Conservation (phyloP, 2,797 vertebrate species). For the Crocidura indochinensis region DNA sequence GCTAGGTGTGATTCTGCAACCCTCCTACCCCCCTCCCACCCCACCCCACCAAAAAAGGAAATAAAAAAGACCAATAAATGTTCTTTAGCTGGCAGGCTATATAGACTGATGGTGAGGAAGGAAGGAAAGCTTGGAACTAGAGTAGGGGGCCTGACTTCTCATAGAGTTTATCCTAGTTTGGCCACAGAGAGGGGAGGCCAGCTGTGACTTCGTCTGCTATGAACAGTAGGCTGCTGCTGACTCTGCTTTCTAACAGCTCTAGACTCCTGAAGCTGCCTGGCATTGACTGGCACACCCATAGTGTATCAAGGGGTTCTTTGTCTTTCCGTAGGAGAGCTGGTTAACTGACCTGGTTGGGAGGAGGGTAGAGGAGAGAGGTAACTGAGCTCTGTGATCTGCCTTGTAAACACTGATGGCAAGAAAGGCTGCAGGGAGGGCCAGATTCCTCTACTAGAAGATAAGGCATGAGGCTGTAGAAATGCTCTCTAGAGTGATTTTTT, state of each 20-base stretch:
- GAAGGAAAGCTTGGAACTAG: background rate
- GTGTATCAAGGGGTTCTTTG: slow-evolving; percentile 73
- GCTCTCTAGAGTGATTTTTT: slow-evolving; percentile 1
- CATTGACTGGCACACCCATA: slow-evolving; percentile 45
- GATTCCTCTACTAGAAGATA: background rate
- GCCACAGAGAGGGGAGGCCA: background rate
- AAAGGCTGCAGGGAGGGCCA: slow-evolving; percentile 38
- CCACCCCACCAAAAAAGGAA: too few relatives aligned
- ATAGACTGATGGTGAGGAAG: background rate
- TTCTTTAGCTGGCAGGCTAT: background rate
- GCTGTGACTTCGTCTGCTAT: slow-evolving; percentile 6
- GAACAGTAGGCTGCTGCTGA: slow-evolving; percentile 37
- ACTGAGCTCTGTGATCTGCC: slow-evolving; percentile 61
- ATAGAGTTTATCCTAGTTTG: background rate
- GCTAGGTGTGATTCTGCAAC: too few relatives aligned
- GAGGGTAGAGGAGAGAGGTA: slow-evolving; percentile 15
- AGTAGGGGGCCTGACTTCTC: background rate
- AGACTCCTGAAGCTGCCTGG: slow-evolving; percentile 62
- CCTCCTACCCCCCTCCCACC: too few relatives aligned
- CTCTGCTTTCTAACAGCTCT: slow-evolving; percentile 11
- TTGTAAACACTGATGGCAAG: slow-evolving; percentile 67
- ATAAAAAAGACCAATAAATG: background rate
- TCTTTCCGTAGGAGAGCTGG: slow-evolving; percentile 59
- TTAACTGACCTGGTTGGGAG: slow-evolving; percentile 69
- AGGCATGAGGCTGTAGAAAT: slow-evolving; percentile 1